phyloP scores from a whole-genome alignment of 2,113 vertebrate genomes.

The Eonycteris spelaea region DNA sequence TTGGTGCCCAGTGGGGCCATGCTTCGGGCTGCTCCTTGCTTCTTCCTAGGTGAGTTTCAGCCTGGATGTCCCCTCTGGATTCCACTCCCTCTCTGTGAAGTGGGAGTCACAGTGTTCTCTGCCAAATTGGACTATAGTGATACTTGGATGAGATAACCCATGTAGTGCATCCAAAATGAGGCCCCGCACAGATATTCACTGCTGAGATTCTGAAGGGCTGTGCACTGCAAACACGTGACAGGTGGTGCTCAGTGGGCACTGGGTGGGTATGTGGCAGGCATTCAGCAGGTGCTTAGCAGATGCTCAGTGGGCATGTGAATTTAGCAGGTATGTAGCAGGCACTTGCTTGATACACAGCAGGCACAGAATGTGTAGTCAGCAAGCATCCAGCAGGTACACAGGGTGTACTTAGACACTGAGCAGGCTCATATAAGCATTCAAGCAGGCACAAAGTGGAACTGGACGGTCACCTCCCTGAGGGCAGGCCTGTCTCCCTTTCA shows the following conservation, averaged over 20 bases:
- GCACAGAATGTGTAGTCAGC: background rate
- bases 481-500: background rate
- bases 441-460: background rate
- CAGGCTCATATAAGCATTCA: background rate
- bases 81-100: background rate
- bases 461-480: background rate
- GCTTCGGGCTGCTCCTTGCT: background rate
- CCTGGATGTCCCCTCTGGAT: background rate
- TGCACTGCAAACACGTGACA: background rate
- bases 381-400: background rate
- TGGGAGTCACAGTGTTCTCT: background rate
- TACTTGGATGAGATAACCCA: background rate
- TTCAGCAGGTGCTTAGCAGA: background rate
- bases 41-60: background rate
- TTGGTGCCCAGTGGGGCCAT: no score
- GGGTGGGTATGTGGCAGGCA: background rate
- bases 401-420: background rate
- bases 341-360: background rate
- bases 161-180: background rate
- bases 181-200: background rate
- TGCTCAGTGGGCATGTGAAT: background rate
- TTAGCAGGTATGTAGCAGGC: background rate
- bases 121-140: accelerated
- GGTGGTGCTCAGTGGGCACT: background rate
- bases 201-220: background rate